These are phyloP conservation scores for Artibeus lituratus DNA, from an alignment of 2,797 vertebrate species.

Conservation along the genomic window DNA sequence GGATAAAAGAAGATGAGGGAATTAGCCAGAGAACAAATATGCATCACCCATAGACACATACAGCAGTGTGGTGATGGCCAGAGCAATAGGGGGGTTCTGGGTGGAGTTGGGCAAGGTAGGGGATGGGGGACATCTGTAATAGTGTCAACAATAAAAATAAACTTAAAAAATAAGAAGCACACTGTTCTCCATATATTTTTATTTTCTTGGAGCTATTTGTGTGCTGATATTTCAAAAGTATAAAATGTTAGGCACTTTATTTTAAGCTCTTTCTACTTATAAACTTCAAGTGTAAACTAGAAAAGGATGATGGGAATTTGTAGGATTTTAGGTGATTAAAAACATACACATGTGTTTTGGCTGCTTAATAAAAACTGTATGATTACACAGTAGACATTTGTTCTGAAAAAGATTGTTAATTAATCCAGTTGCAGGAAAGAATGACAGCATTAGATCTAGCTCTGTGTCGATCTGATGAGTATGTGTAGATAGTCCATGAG, in stretches of 20 bases:
- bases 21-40: neutral
- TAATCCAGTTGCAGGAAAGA: neutral
- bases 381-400: constrained; percentile 1
- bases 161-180: neutral
- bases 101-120: neutral
- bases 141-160: neutral
- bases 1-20: neutral
- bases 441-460: neutral
- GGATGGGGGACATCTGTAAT: neutral
- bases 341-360: neutral
- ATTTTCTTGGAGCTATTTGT: constrained; percentile 25
- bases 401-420: constrained; percentile 30
- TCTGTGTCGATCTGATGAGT: neutral
- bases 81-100: neutral
- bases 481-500: neutral
- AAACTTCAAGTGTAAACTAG: constrained; percentile 37
- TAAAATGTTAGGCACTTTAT: constrained; percentile 32
- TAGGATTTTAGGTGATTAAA: constrained; percentile 52
- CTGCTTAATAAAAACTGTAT: constrained; percentile 58
- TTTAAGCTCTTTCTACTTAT: constrained; percentile 27
- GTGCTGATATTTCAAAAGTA: constrained; percentile 31
- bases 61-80: neutral
- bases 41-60: neutral
- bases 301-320: neutral
- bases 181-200: constrained; percentile 9